A percentile compares a stretch with the other conserved stretches of the same genome.
Conservation (phyloP, 2,888 invertebrate species). For the Teinopalpus imperialis region DNA sequence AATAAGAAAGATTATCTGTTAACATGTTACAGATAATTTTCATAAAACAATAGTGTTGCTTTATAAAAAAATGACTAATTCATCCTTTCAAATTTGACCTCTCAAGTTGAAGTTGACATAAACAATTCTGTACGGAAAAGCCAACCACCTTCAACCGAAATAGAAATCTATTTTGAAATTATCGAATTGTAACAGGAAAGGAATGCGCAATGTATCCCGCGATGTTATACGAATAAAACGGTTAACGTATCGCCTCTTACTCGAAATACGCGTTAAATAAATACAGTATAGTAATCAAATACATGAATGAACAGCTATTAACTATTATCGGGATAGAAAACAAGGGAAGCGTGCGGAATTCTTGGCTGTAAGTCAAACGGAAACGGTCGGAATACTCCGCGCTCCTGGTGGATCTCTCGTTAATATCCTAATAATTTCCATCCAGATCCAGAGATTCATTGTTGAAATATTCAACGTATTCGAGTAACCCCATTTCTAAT, state of each 20-base stretch:
- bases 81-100: too few species aligned
- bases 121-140: too few species aligned
- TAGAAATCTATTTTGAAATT: slow-evolving; percentile 1
- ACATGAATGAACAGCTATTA: slow-evolving; percentile 15
- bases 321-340: slow-evolving; percentile 17
- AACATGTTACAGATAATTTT: too few species aligned
- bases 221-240: slow-evolving; percentile 9
- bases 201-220: slow-evolving; percentile 3
- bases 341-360: slow-evolving; percentile 44
- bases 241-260: slow-evolving; percentile 15
- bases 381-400: slow-evolving; percentile 36
- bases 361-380: slow-evolving; percentile 55
- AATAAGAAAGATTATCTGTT: too few species aligned
- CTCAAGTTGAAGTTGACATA: too few species aligned
- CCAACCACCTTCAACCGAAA: neutral
- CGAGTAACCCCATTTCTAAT: slow-evolving; percentile 17
- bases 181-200: slow-evolving; percentile 9
- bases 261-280: slow-evolving; percentile 8
- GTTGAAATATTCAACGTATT: slow-evolving; percentile 18
- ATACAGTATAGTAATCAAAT: slow-evolving; percentile 8
- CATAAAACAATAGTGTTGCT: too few species aligned
- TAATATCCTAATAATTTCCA: slow-evolving; percentile 22
- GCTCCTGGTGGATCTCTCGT: slow-evolving; percentile 31
- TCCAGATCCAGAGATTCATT: slow-evolving; percentile 10
- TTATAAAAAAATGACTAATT: too few species aligned